These are phyloP conservation scores for Camelus bactrianus DNA, from an alignment of 2,113 vertebrate species.

Conservation along the genomic window DNA sequence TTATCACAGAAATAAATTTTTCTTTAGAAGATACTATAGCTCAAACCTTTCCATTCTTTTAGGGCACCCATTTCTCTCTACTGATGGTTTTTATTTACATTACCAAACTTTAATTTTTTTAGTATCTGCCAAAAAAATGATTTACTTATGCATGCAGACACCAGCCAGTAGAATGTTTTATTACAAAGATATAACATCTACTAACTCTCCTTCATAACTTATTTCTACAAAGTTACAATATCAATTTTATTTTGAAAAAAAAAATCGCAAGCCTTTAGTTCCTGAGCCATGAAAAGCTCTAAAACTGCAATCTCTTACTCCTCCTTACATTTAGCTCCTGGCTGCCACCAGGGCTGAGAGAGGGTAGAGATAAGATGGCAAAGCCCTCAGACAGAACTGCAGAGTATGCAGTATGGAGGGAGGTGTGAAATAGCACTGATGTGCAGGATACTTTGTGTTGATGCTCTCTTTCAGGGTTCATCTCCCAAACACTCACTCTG, in stretches of 20 bases:
- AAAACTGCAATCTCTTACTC: not conserved
- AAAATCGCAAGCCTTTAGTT: not conserved
- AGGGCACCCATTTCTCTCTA: slow-evolving; percentile 12
- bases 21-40: not conserved
- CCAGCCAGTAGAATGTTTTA: not conserved
- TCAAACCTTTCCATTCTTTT: not conserved
- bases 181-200: slow-evolving; percentile 37
- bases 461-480: not conserved
- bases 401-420: not conserved
- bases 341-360: not conserved
- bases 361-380: not conserved
- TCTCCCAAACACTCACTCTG: not conserved
- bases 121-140: not conserved
- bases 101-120: slow-evolving; percentile 51
- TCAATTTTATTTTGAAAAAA: slow-evolving; percentile 52
- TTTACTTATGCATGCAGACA: not conserved
- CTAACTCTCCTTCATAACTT: not conserved
- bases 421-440: not conserved
- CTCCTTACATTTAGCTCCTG: not conserved
- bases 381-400: not conserved
- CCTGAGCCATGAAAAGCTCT: not conserved
- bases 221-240: slow-evolving; percentile 38
- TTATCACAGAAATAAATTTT: not conserved
- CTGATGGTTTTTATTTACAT: slow-evolving; percentile 41
- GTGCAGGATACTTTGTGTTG: not conserved